A percentile compares a stretch with the other conserved stretches of the same genome.
These are phyloP conservation scores for Myotis myotis DNA, from an alignment of 2,797 vertebrate genomes.

Conservation along the genomic window DNA sequence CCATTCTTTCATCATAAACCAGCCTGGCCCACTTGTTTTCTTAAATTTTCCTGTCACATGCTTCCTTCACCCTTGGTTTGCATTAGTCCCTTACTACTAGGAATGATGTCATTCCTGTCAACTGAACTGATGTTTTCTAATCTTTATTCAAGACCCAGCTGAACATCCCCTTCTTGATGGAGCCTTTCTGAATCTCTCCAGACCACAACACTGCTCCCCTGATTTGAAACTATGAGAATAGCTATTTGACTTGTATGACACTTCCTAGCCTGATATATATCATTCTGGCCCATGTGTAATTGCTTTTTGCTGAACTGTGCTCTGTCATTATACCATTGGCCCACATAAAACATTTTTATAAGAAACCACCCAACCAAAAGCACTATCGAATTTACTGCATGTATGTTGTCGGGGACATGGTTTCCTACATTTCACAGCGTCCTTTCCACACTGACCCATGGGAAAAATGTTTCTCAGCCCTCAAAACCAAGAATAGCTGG, in stretches of 20 bases:
- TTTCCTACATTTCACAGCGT: constrained; percentile 9
- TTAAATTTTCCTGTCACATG: background rate
- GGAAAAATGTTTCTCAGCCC: constrained; percentile 49
- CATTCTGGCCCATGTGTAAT: background rate
- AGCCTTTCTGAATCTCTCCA: background rate
- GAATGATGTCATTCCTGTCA: background rate
- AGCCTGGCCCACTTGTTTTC: background rate
- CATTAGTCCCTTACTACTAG: background rate
- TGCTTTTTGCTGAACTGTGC: background rate
- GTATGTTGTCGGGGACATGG: background rate
- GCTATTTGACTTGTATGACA: background rate
- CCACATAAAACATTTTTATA: background rate
- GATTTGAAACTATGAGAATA: background rate
- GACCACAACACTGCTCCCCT: background rate
- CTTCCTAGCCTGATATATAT: background rate
- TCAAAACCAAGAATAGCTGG: constrained; percentile 57
- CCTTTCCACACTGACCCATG: constrained; percentile 9
- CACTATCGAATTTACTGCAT: background rate
- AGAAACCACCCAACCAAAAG: background rate
- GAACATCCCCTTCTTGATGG: background rate
- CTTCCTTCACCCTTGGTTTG: background rate
- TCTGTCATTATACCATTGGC: background rate
- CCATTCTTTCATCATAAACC: background rate
- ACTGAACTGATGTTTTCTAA: background rate
- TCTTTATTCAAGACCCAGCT: background rate